Evolutionary conservation across 2,113 vertebrate genomes (phyloP).

Genomic region (Jacana jacana): DNA sequence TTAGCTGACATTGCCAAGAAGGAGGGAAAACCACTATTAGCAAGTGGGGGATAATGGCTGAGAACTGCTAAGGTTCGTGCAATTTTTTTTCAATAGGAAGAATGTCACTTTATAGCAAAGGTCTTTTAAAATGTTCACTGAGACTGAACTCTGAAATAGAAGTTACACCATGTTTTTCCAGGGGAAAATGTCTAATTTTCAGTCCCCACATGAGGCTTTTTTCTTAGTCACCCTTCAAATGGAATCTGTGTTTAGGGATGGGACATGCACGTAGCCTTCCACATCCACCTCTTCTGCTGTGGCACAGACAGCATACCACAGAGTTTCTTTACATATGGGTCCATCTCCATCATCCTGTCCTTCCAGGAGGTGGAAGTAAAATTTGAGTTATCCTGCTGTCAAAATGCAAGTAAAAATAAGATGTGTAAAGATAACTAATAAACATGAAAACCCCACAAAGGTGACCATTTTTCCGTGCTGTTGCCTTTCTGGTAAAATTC

Average conservation of each 20-base stretch:
- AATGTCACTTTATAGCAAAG: neutral
- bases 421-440: neutral
- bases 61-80: neutral
- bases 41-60: neutral
- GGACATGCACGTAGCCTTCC: neutral
- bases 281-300: neutral
- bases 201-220: neutral
- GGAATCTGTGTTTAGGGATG: neutral
- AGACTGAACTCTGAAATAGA: neutral
- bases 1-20: neutral
- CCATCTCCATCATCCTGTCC: neutral
- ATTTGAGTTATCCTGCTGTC: neutral
- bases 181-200: neutral
- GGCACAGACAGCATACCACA: neutral
- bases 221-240: neutral
- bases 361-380: neutral
- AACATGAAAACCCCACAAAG: neutral
- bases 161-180: neutral
- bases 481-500: neutral
- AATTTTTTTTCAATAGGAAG: neutral
- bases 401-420: neutral
- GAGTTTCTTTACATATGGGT: neutral
- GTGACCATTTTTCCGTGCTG: neutral
- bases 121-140: neutral
- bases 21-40: constrained; percentile 22